phyloP scores from a whole-genome alignment of 2,797 vertebrate genomes.

The Astyanax mexicanus region DNA sequence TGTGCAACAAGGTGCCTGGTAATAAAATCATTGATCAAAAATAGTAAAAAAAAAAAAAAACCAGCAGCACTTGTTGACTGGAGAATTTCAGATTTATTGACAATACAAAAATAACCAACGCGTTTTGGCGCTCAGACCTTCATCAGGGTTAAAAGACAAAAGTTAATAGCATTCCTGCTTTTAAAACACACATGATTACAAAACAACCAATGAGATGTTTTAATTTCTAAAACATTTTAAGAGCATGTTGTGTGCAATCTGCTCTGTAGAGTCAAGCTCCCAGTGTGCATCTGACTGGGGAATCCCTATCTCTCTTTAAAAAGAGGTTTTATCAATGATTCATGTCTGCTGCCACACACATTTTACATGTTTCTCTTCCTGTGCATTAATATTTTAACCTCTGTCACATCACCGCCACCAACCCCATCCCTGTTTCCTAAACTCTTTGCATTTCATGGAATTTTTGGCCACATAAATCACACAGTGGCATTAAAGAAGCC shows the following conservation, averaged over 20 bases:
- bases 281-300: constrained; percentile 63
- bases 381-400: constrained; percentile 78
- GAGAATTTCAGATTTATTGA: too few relatives aligned
- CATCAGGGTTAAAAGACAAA: too few relatives aligned
- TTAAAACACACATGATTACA: too few relatives aligned
- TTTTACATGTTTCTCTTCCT: constrained; percentile 73
- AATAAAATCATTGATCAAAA: too few relatives aligned
- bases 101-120: too few relatives aligned
- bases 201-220: too few relatives aligned
- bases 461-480: constrained; percentile 77
- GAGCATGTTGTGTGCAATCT: constrained; percentile 3
- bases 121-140: too few relatives aligned
- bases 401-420: background rate
- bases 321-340: constrained; percentile 77
- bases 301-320: constrained; percentile 72
- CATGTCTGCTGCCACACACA: constrained; percentile 70
- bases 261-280: constrained; percentile 28
- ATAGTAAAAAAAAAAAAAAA: too few relatives aligned
- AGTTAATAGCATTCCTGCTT: too few relatives aligned
- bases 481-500: constrained; percentile 69
- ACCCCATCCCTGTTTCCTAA: background rate
- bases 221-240: background rate
- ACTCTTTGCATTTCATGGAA: constrained; percentile 64
- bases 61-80: too few relatives aligned
- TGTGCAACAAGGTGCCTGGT: too few relatives aligned